Percentiles rank a stretch among this genome's conserved stretches.
Evolutionary conservation across 1,140 invertebrate genomes (phyloP).

Genomic region (Mycetomoellerius zeteki): DNA sequence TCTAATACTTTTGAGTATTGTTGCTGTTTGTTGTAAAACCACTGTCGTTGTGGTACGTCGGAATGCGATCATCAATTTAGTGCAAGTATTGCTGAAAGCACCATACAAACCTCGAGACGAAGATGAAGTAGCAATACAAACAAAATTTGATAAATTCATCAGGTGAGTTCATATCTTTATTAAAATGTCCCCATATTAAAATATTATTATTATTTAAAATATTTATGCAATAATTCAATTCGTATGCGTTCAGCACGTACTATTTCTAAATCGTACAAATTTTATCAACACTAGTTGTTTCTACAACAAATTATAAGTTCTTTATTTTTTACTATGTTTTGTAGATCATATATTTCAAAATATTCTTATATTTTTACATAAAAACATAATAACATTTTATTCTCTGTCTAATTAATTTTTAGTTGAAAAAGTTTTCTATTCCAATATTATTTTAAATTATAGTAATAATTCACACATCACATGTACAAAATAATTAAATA

Average conservation of each 20-base stretch:
- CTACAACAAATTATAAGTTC: neutral
- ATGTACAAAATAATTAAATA: too few species aligned
- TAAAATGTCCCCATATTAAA: neutral
- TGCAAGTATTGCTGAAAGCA: neutral
- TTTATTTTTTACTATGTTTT: too few species aligned
- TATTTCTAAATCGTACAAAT: neutral
- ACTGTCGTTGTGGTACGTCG: slow-evolving; percentile 7
- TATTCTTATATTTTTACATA: too few species aligned
- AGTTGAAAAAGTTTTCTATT: too few species aligned
- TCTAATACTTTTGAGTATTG: neutral
- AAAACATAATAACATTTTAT: too few species aligned
- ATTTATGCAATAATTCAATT: neutral
- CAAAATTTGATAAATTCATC: slow-evolving; percentile 34
- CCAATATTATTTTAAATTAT: too few species aligned
- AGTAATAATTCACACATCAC: too few species aligned
- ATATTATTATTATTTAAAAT: neutral
- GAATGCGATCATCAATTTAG: slow-evolving; percentile 5
- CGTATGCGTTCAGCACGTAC: neutral
- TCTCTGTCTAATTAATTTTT: too few species aligned
- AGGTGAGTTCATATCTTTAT: neutral
- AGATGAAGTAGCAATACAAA: slow-evolving; percentile 18
- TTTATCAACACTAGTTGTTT: neutral
- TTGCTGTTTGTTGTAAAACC: slow-evolving; percentile 36
- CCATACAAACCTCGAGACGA: slow-evolving; percentile 26
- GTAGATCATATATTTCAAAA: too few species aligned